A percentile compares a stretch with the other conserved stretches of the same genome.
These are phyloP conservation scores for Chlamydotis undulata DNA, from an alignment of 2,113 vertebrate species.

Conservation along the genomic window DNA sequence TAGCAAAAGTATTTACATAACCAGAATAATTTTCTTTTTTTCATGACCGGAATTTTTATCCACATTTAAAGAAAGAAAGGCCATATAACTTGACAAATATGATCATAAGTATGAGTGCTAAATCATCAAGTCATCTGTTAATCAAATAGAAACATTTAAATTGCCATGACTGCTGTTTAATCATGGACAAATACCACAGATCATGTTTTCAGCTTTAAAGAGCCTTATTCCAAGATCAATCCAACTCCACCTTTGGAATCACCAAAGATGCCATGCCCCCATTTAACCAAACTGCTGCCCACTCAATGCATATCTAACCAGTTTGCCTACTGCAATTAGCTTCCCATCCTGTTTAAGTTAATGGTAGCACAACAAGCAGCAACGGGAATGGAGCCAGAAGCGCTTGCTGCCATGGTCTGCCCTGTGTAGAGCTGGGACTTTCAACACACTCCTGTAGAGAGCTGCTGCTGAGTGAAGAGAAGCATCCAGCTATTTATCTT, in stretches of 20 bases:
- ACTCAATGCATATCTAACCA: rapidly evolving
- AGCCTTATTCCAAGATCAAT: not conserved
- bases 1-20: not conserved
- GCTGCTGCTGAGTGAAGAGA: not conserved
- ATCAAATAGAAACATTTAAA: not conserved
- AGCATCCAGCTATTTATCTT: not conserved
- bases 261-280: not conserved
- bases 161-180: not conserved
- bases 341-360: not conserved
- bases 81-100: not conserved
- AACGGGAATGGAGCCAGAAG: not conserved
- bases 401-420: not conserved
- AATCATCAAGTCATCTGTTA: not conserved
- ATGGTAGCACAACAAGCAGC: not conserved
- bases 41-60: not conserved
- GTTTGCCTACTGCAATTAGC: not conserved
- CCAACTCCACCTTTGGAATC: not conserved
- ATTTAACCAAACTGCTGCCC: not conserved
- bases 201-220: not conserved
- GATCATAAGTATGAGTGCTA: not conserved
- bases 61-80: not conserved
- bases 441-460: not conserved
- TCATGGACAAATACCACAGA: not conserved
- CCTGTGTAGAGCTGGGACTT: not conserved
- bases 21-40: not conserved